Percentiles rank a stretch among this genome's conserved stretches.
Conservation (phyloP, 2,113 vertebrate genomes). For the Motacilla alba region DNA sequence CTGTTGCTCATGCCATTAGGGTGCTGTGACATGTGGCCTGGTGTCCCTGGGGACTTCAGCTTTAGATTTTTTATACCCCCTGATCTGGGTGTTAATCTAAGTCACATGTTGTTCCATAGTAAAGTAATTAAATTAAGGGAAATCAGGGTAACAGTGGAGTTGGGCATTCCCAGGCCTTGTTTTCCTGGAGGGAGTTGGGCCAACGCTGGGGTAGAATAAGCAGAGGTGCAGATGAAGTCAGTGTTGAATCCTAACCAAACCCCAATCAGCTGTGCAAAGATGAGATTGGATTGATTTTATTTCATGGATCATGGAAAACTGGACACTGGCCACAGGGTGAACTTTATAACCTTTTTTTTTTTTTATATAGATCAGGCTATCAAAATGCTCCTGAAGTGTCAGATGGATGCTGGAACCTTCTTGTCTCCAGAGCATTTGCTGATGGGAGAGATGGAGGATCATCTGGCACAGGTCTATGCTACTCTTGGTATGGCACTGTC, state of each 20-base stretch:
- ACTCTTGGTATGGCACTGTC: constrained; percentile 74
- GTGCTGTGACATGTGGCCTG: neutral
- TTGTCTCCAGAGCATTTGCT: constrained; percentile 79
- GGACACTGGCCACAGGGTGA: neutral
- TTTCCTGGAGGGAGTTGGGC: neutral
- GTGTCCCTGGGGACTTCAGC: neutral
- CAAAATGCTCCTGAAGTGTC: constrained; percentile 68
- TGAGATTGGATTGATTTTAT: neutral
- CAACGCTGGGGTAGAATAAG: accelerated
- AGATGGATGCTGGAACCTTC: constrained; percentile 63
- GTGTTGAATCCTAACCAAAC: neutral
- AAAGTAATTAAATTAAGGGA: neutral
- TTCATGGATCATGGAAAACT: neutral
- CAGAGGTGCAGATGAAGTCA: neutral
- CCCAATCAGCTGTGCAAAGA: neutral
- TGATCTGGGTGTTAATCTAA: neutral
- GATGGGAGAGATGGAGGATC: constrained; percentile 84
- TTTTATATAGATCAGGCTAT: constrained; percentile 72
- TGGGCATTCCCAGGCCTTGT: neutral
- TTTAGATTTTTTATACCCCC: neutral
- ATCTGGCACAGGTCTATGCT: constrained; percentile 80
- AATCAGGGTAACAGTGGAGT: neutral
- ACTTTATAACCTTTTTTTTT: neutral
- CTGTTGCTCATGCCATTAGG: constrained; percentile 8
- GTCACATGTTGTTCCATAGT: neutral